Evolutionary conservation across 1,140 invertebrate genomes (phyloP), one percentile per base, ranked within the genome.

Genomic region (Panagrolaimus sp.): DNA sequence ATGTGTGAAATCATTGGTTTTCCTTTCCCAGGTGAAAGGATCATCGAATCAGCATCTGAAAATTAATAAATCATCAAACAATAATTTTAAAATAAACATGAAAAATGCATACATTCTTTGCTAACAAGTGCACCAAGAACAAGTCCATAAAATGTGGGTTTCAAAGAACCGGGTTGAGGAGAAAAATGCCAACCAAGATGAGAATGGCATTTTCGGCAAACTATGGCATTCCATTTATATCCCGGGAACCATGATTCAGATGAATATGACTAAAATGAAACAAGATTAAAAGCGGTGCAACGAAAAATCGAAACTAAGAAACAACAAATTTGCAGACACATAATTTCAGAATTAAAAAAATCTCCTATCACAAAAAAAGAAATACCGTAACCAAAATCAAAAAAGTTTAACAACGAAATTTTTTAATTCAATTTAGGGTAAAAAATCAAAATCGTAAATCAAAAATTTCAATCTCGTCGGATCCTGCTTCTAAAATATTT

Each of bases 21-120:
- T n/a, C 48, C 48, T 52, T 52, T 52, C n/a, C 48, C 48, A 10
- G 48, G 48, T n/a, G 48, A n/a, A 8, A 52, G n/a, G 48, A 52
- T 24, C 7, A 52, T 52, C 2, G 48, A 52, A 52, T 52, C 48
- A 24, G 48, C 48, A 15, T 52, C 48, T 52, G 48, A 24, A 52
- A 52, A 52, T 5, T 0, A 24, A 1, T 4, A 5, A 9, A 7
- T 52, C 17, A 15, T 12, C 26, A 10, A 7, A 24, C 9, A 9
- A 7, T 52, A 52, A 15, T 12, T 52, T 5, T 8, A 24, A 52
- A 9, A 52, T 8, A 15, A 8, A 24, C 0, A 15, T 21, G 3
- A 9, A 52, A 24, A 52, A 15, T 5, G 48, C 48, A 21, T 14
- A 52, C 48, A 52, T n/a, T 52, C 48, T 52, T 52, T 52, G 48